phyloP scores from a whole-genome alignment of 1,140 invertebrate genomes.

The Batillaria attramentaria region DNA sequence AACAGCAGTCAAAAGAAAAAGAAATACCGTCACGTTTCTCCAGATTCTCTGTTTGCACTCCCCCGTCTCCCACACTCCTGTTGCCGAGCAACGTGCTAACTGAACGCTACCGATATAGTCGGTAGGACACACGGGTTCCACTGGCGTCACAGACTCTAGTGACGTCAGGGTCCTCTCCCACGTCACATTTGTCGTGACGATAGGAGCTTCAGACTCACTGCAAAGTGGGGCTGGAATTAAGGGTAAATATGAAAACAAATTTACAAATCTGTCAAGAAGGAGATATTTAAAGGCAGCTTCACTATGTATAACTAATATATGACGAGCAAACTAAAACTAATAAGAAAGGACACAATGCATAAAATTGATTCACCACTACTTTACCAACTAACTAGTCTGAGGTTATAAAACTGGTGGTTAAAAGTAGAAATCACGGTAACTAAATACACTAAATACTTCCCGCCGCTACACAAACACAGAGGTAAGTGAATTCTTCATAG shows the following conservation, averaged over 20 bases:
- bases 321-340: no score
- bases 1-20: no score
- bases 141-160: neutral
- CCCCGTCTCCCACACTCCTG: no score
- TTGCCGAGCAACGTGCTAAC: no score
- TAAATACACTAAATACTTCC: no score
- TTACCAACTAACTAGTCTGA: neutral
- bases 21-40: no score
- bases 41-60: no score
- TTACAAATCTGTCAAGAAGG: neutral
- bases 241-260: neutral
- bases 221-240: neutral
- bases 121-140: neutral
- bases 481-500: neutral
- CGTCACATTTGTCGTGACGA: neutral
- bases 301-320: neutral
- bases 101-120: no score
- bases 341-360: no score
- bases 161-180: neutral
- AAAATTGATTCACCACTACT: neutral
- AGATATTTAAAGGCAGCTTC: neutral
- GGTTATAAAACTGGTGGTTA: no score
- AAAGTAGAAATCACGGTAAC: no score
- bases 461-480: neutral
- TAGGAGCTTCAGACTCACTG: neutral